A percentile compares a stretch with the other conserved stretches of the same genome.
Conservation (phyloP, 2,888 invertebrate species). For the Tetrapedia diversipes region DNA sequence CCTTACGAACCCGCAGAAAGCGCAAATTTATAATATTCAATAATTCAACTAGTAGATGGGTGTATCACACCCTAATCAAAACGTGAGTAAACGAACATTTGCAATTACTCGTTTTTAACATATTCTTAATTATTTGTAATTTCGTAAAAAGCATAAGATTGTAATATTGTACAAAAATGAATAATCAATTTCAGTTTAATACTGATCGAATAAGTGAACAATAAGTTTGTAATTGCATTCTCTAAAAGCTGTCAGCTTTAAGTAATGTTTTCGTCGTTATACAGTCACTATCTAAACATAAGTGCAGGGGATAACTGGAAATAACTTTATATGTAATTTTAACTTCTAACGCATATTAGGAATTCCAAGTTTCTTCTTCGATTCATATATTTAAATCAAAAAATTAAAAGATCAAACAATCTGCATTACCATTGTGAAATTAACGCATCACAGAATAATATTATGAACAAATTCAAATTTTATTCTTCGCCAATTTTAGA, state of each 20-base stretch:
- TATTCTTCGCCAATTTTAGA: background rate
- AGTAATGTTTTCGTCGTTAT: background rate
- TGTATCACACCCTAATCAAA: too few relatives aligned
- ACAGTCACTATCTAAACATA: background rate
- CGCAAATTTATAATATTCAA: too few relatives aligned
- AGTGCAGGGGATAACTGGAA: background rate
- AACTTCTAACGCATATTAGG: background rate
- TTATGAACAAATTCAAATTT: background rate
- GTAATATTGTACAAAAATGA: background rate
- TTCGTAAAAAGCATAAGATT: background rate
- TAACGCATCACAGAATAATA: background rate
- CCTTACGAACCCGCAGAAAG: too few relatives aligned
- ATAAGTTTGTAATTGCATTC: background rate
- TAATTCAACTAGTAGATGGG: too few relatives aligned
- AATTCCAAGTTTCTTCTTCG: background rate
- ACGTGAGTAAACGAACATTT: background rate
- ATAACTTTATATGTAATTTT: background rate
- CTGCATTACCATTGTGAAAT: background rate
- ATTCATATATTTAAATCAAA: too few relatives aligned
- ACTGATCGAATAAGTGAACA: background rate
- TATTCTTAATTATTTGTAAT: background rate
- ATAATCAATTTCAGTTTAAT: background rate
- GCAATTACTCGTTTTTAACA: background rate
- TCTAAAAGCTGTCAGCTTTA: background rate
- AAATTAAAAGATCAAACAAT: too few relatives aligned